Base-by-base conservation (phyloP, 2,113 vertebrate genomes). In the Lates calcarifer region DNA sequence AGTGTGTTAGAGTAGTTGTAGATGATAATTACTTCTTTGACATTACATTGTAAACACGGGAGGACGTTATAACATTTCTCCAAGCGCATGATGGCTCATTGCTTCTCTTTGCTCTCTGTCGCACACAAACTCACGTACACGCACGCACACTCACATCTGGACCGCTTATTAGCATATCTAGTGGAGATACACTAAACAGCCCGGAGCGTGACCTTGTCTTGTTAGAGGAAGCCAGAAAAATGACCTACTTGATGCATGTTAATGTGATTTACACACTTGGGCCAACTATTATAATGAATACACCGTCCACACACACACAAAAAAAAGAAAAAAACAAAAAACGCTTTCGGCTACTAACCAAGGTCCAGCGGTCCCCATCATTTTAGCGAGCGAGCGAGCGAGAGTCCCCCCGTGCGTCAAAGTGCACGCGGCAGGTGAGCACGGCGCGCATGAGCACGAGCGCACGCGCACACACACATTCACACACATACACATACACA, bases 181-280 rank as follows among this genome's bases (percentile, higher is more conserved):
- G 58, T 55, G 49, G 39, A 83, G 43, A 84, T 26, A 74, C 45
- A 76, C 64, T 39, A 69, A 86, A 85, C 79, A 80, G 87, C 90
- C 92, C 18, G 58, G 80, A 77, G 92, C 90, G 26, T 49, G 89
- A 93, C 93, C 90, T 88, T 90, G 93, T 82, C 78, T 90, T 56
- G 88, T 91, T 86, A 75, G 81, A 62, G 65, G 47, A 53, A 85
- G 78, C 51, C 51, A 61, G 24, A 43, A 47, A 79, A 83, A 66
- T 77, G 85, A 92, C 91, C 91, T 83, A 88, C 77, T 88, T 92
- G 90, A 89, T 87, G 83, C 75, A 79, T 77, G 56, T 84, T 86
- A 81, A 91, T 88, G 81, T 87, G 90, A 89, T 89, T 91, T 91
- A 90, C 81, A 90, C 90, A 87, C 86, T 84, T 74, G 82, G 85